phyloP scores from a whole-genome alignment of 2,797 vertebrate genomes.

The Garrulus glandarius region DNA sequence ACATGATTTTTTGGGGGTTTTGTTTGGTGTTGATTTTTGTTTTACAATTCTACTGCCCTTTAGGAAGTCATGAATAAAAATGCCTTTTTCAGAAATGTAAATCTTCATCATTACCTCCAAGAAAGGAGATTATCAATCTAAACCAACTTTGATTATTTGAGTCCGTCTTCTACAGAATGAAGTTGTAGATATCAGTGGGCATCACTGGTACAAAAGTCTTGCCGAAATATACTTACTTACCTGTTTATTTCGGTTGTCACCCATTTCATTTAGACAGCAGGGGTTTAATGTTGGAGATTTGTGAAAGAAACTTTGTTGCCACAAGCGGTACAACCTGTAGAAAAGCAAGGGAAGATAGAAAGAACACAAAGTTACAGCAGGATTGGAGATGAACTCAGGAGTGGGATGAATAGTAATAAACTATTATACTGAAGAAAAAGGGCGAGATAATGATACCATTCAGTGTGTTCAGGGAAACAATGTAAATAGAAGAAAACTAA shows the following conservation, averaged over 20 bases:
- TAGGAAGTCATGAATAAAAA: neutral
- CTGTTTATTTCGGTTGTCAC: neutral
- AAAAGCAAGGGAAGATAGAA: neutral
- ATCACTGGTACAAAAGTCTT: neutral
- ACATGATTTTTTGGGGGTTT: fast-evolving
- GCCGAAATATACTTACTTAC: neutral
- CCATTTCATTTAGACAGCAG: neutral
- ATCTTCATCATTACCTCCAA: neutral
- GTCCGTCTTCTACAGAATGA: neutral
- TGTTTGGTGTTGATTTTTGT: neutral
- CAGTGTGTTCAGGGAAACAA: neutral
- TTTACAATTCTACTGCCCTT: neutral
- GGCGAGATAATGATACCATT: neutral
- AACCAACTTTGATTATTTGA: neutral
- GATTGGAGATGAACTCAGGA: neutral
- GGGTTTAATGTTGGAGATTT: neutral
- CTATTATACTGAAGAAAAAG: neutral
- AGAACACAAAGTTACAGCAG: neutral
- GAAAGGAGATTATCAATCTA: neutral
- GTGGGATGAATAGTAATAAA: neutral
- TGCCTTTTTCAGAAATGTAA: neutral
- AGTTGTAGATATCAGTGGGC: neutral
- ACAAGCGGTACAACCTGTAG: neutral
- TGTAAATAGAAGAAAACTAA: neutral
- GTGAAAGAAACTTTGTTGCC: neutral